Evolutionary conservation across 2,888 invertebrate species (phyloP).

Genomic region (Achlya flavicornis): DNA sequence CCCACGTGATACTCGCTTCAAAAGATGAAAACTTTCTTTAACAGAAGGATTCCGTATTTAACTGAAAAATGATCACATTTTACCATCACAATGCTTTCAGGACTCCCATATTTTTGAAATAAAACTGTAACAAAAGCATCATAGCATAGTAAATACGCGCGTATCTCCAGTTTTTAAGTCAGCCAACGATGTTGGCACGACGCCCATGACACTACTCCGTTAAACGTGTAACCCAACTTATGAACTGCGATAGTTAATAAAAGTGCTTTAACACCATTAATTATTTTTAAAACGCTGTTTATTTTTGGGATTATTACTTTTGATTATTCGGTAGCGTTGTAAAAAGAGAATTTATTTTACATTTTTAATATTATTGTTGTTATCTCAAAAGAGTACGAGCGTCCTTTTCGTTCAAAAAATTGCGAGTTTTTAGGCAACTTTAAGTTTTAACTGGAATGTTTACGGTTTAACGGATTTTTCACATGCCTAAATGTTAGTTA

Average conservation of each 20-base stretch:
- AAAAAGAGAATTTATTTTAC: too few species aligned
- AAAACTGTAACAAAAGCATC: conserved; percentile 16
- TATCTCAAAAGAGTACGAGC: too few species aligned
- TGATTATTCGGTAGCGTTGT: too few species aligned
- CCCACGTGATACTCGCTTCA: background rate
- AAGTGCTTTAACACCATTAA: conserved; percentile 10
- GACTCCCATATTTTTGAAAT: background rate
- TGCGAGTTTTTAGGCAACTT: too few species aligned
- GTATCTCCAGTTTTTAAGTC: conserved; percentile 9
- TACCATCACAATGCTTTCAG: background rate
- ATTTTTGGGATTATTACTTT: background rate
- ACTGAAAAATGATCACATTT: background rate
- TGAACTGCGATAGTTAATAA: conserved; percentile 43
- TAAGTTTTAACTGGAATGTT: too few species aligned
- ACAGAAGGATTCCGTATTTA: background rate
- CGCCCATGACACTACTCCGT: conserved; percentile 50
- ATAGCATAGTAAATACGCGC: conserved; percentile 1
- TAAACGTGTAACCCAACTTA: conserved; percentile 53
- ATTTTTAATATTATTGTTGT: too few species aligned
- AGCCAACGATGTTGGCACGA: conserved; percentile 42
- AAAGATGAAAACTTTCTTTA: background rate
- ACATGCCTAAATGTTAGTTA: too few species aligned
- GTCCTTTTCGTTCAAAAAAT: too few species aligned
- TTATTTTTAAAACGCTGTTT: conserved; percentile 8
- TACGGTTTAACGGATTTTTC: too few species aligned